Conservation (phyloP, 2,888 invertebrate genomes). For the Acronicta leporina region DNA sequence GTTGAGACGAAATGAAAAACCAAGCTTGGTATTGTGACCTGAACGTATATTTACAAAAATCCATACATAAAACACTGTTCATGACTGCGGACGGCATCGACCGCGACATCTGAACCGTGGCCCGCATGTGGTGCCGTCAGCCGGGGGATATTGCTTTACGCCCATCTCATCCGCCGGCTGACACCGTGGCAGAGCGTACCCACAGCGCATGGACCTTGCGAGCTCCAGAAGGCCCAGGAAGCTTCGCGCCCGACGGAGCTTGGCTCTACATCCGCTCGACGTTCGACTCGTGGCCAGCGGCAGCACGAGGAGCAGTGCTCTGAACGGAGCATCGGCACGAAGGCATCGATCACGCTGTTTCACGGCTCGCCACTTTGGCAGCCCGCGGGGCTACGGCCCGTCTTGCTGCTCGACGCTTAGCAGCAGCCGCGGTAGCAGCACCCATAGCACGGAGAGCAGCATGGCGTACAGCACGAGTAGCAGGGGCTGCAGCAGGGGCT, state of each 20-base stretch:
- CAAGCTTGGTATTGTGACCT: conserved; percentile 51
- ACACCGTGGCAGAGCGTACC: conserved; percentile 20
- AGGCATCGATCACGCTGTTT: conserved; percentile 24
- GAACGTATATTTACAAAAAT: conserved; percentile 65
- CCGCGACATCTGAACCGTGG: conserved; percentile 37
- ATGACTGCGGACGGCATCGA: conserved; percentile 44
- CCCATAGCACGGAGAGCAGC: conserved; percentile 67
- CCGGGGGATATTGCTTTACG: conserved; percentile 19
- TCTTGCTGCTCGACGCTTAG: conserved; percentile 11
- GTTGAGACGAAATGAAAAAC: not conserved
- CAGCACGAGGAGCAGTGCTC: conserved; percentile 44
- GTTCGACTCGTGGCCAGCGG: conserved; percentile 40
- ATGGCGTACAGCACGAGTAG: conserved; percentile 66
- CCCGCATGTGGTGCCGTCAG: conserved; percentile 20
- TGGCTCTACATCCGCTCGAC: conserved; percentile 38
- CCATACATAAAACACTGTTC: conserved; percentile 56
- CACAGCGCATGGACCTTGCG: conserved; percentile 35
- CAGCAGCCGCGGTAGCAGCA: conserved; percentile 56
- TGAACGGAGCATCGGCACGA: conserved; percentile 45
- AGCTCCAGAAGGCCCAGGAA: conserved; percentile 44
- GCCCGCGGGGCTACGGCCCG: conserved; percentile 10
- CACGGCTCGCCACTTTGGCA: conserved; percentile 6
- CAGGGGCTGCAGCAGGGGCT: conserved; percentile 63
- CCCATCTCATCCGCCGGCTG: conserved; percentile 23
- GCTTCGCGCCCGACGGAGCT: conserved; percentile 39